Base-by-base conservation (phyloP, 2,113 vertebrate species). In the Agapornis roseicollis region DNA sequence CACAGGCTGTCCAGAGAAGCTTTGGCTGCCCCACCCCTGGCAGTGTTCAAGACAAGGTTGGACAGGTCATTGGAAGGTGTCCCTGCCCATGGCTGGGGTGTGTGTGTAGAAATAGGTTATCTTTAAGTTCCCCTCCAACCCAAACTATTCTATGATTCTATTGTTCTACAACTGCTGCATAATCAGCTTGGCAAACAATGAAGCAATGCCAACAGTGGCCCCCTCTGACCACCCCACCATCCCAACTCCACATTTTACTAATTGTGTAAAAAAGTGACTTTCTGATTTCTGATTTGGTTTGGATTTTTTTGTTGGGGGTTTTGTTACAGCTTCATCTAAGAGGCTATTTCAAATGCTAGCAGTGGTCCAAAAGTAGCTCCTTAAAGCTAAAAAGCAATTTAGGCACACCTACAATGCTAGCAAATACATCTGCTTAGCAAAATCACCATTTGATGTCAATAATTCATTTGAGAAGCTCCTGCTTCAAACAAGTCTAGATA, bases 191-290 rank as follows among this genome's bases (percentile, higher is more conserved):
- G 35, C 35, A 68, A 86, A 50, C 35, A 77, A 68, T 3, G 29
- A 68, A 86, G 46, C 29, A 72, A 72, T 3, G 17, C 23, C 55
- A 13, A 24, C 22, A 83, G 33, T 41, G 41, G 39, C 4, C 19
- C 17, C 12, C 29, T 89, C 33, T 22, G 7, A 9, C 18, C 2
- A 23, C 42, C 8, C 37, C 10, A 5, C 3, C 5, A 0, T 13
- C 20, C 31, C 31, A 72, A 35, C 47, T 66, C 39, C 50, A 71
- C 63, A 28, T 64, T 84, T 91, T 56, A 80, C 12, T 63, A n/a
- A 78, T 69, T 0, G 0, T 28, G 33, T 42, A 37, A 52, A 89
- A 63, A 72, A 56, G 11, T 0, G 0, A 35, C 29, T 39, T 24
- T 11, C 33, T 35, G 55, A 58, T n/a, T 23, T 58, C 20, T 58